Percentiles rank a stretch among this genome's conserved stretches.
Evolutionary conservation across 2,888 invertebrate species (phyloP).

Genomic region (Sympetrum striolatum): DNA sequence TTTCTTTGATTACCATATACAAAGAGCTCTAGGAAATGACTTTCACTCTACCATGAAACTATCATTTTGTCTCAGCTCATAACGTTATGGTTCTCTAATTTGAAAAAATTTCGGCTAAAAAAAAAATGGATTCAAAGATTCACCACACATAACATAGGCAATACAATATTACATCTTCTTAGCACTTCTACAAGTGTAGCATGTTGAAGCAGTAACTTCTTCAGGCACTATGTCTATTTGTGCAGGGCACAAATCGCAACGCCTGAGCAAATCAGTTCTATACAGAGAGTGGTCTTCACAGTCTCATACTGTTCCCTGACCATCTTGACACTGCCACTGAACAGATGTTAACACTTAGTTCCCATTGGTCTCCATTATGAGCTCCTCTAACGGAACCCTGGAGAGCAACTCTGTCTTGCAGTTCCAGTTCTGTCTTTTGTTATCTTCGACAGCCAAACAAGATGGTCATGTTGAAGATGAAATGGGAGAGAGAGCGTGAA

Average conservation of each 20-base stretch:
- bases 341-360: background rate
- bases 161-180: background rate
- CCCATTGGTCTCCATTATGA: background rate
- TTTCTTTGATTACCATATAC: background rate
- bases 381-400: background rate
- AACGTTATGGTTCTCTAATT: background rate
- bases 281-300: background rate
- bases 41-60: background rate
- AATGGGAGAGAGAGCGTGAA: conserved; percentile 14
- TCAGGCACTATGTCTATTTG: background rate
- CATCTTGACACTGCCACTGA: background rate
- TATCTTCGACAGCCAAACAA: background rate
- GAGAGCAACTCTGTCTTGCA: background rate
- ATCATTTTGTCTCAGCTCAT: background rate
- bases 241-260: background rate
- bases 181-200: background rate
- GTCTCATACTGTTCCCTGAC: background rate
- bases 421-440: background rate
- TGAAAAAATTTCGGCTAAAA: background rate
- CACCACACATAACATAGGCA: background rate
- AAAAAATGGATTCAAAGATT: background rate
- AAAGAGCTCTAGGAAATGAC: background rate
- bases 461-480: conserved; percentile 29
- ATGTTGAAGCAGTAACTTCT: conserved; percentile 3
- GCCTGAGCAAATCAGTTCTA: background rate